Base-by-base conservation (phyloP, 1,140 invertebrate genomes). In the Helicorthomorpha holstii region DNA sequence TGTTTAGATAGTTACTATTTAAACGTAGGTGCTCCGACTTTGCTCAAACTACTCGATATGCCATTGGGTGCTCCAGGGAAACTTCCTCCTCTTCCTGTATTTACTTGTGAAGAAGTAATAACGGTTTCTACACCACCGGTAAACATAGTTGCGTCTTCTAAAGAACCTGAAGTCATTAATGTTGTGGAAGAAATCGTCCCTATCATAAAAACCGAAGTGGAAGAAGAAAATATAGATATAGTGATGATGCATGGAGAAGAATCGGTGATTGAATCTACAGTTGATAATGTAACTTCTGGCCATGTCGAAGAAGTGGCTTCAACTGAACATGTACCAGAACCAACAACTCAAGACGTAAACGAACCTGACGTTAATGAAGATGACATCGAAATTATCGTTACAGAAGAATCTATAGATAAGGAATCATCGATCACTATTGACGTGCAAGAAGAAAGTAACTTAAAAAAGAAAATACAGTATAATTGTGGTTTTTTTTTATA, bases 11-110 rank as follows among this genome's bases (percentile, higher is more conserved):
- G 29, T 34, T 34, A 7, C 7, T 16, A 34, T 7, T 34, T 34
- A 7, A 4, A 50, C 47, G 46, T 57, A 58, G 59, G 60, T 51
- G 66, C 69, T 19, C 68, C 69, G 34, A 71, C 69, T 22, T 54
- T 71, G 24, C 67, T 67, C 2, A 66, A 64, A 53, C 57, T 72
- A 19, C 56, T 71, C 42, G 66, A 66, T 49, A 64, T 69, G 50
- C 65, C 67, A 4, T 61, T 61, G 19, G 61, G 60, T 48, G 54
- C 55, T 3, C 63, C 63, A 22, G 64, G 63, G 19, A 58, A 58
- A 26, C 43, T 60, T 23, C 61, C 54, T 29, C 54, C 60, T 46
- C 55, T 61, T 47, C 55, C 56, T 29, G 45, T 50, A 25, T 41
- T 56, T 41, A 45, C 19, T 10, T 22, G 19, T 19, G 4, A 12